A percentile compares a stretch with the other conserved stretches of the same genome.
These are phyloP conservation scores for Stratiomys singularior DNA, from an alignment of 2,888 invertebrate genomes.

Conservation along the genomic window DNA sequence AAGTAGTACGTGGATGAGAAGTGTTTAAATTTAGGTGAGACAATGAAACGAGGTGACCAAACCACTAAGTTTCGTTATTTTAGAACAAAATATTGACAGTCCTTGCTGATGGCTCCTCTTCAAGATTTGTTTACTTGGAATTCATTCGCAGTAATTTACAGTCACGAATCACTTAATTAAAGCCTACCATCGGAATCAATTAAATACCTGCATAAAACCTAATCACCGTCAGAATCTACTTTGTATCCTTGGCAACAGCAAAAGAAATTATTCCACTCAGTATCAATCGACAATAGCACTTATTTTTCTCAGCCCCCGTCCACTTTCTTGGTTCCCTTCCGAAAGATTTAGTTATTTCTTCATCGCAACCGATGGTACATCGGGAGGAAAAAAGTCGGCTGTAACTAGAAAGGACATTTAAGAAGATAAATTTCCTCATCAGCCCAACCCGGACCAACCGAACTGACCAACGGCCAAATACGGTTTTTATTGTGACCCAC, in stretches of 20 bases:
- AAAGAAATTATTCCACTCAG: slow-evolving; percentile 1
- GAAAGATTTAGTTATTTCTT: background rate
- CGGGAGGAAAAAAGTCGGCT: background rate
- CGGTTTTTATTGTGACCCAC: slow-evolving; percentile 21
- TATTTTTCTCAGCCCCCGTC: background rate
- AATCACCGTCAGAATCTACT: background rate
- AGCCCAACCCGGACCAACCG: background rate
- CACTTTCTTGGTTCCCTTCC: background rate
- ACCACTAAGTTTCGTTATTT: too few species aligned
- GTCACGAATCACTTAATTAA: too few species aligned
- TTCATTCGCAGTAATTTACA: too few species aligned
- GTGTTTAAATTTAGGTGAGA: too few species aligned
- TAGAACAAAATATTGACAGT: too few species aligned
- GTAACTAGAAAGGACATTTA: slow-evolving; percentile 21
- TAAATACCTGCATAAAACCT: background rate
- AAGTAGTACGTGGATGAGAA: too few species aligned
- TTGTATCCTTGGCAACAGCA: background rate
- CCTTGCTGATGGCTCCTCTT: too few species aligned
- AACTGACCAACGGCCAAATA: background rate
- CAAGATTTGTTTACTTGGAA: too few species aligned
- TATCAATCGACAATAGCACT: background rate
- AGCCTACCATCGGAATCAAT: too few species aligned
- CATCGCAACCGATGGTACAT: background rate
- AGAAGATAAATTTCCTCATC: slow-evolving; percentile 15
- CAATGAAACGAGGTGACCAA: too few species aligned